Base-by-base conservation (phyloP, 2,113 vertebrate species). In the Lagenorhynchus albirostris region DNA sequence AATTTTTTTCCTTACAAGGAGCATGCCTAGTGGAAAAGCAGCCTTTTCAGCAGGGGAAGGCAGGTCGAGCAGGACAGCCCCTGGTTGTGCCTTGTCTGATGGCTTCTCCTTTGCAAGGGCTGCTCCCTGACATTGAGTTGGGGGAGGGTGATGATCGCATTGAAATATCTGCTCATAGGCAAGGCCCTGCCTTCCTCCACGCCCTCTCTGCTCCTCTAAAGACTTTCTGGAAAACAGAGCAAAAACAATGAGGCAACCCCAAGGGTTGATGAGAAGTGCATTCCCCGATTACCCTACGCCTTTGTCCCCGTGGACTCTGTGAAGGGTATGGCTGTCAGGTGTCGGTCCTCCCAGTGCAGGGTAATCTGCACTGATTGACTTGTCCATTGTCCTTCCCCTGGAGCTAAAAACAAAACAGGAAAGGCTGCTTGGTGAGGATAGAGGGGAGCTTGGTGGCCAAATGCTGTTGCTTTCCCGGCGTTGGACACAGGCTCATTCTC, bases 191-290 rank as follows among this genome's bases (percentile, higher is more conserved):
- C 81, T 95, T 95, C 58, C 21, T 87, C 11, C 65, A 20, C 3
- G 20, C 55, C 20, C 70, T 83, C 89, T 93, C 76, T 65, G 31
- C 60, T 44, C 20, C 9, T 41, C 76, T 81, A 26, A 96, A 97
- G 88, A 70, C 60, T 92, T 98, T 97, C 47, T 58, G 79, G 85
- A 97, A 97, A 98, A 97, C 80, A 80, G 95, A 96, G 89, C 88
- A 96, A 96, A 97, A 38, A 80, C 77, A 67, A 89, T 76, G 87
- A 70, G 83, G 79, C 82, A 21, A n/a, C n/a, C 63, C 71, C 31
- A 91, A 92, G 62, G 89, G 71, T 6, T 86, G 70, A 91, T 84
- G 74, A 96, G 97, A 98, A 97, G 96, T n/a, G 79, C 95, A 31
- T 92, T 96, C 60, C 93, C 41, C 31, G 17, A 70, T 93, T 53